phyloP scores from a whole-genome alignment of 2,113 vertebrate genomes.

The Actenoides hombroni region DNA sequence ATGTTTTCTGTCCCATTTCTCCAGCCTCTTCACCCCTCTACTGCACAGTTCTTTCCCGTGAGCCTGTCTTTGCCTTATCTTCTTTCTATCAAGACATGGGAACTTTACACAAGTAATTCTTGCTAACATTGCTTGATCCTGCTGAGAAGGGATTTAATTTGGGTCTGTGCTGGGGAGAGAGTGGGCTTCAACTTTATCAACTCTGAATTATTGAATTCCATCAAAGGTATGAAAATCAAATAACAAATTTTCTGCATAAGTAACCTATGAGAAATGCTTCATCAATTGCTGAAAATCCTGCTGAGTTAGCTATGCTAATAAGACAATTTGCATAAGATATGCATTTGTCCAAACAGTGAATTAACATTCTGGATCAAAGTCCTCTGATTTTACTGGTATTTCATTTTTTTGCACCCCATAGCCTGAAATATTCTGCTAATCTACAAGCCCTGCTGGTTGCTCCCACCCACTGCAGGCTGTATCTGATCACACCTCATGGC shows the following conservation, averaged over 20 bases:
- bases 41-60: neutral
- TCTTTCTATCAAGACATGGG: neutral
- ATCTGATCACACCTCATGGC: neutral
- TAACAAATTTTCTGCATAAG: neutral
- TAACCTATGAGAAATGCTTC: neutral
- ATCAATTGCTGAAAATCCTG: neutral
- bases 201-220: neutral
- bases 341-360: neutral
- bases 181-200: neutral
- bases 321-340: neutral
- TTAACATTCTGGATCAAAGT: neutral
- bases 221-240: neutral
- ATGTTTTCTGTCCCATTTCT: neutral
- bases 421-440: neutral
- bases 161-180: neutral
- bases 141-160: constrained; percentile 8
- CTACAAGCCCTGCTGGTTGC: neutral
- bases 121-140: neutral
- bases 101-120: neutral
- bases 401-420: neutral
- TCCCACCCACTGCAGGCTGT: neutral
- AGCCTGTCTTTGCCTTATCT: neutral
- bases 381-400: neutral
- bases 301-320: neutral
- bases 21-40: neutral